These are phyloP conservation scores for Coelogynopora nodosa DNA, from an alignment of 2,888 invertebrate genomes.

Conservation along the genomic window DNA sequence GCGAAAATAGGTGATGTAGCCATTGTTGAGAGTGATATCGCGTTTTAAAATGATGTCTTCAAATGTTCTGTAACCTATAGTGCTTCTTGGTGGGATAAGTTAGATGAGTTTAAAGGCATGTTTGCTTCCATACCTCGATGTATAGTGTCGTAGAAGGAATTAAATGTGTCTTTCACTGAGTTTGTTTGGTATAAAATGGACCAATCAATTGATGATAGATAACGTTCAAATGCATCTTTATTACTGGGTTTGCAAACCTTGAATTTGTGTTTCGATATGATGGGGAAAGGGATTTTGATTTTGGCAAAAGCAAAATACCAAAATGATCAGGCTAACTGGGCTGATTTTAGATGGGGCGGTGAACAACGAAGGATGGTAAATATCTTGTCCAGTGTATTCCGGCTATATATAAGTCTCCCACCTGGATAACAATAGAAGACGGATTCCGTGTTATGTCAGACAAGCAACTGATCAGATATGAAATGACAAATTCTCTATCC, in stretches of 20 bases:
- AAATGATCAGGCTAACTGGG: background rate
- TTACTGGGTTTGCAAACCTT: background rate
- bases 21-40: too few species aligned
- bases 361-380: background rate
- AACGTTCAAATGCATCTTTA: background rate
- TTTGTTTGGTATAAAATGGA: background rate
- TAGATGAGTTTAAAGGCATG: background rate
- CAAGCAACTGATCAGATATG: background rate
- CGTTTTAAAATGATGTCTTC: background rate
- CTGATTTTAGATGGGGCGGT: background rate
- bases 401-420: background rate
- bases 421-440: background rate
- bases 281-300: background rate
- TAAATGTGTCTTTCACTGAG: background rate
- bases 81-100: background rate
- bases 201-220: background rate
- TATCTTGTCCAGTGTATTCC: background rate
- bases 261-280: background rate
- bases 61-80: too few species aligned
- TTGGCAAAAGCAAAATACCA: background rate
- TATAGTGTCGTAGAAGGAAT: background rate
- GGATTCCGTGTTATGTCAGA: background rate
- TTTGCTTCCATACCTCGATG: background rate
- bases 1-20: too few species aligned
- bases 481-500: background rate